Percentiles rank a stretch among this genome's conserved stretches.
These are phyloP conservation scores for Isoperla grammatica DNA, from an alignment of 2,888 invertebrate genomes.

Conservation along the genomic window DNA sequence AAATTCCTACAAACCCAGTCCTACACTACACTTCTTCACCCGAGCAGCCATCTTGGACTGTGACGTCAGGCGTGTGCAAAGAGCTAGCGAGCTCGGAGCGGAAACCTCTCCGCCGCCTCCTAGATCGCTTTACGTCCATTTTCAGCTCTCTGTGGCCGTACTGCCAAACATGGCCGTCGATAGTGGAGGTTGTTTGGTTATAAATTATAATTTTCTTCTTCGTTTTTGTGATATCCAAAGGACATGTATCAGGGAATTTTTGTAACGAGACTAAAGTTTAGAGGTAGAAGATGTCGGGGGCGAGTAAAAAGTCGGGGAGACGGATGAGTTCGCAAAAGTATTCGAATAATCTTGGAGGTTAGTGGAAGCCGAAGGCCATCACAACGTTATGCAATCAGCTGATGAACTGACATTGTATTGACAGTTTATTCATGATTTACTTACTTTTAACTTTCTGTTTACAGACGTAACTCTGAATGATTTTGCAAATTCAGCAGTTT, in stretches of 20 bases:
- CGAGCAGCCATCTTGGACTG: conserved; percentile 71
- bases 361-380: conserved; percentile 24
- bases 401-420: conserved; percentile 3
- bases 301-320: conserved; percentile 35
- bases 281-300: conserved; percentile 39
- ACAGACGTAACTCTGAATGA: conserved; percentile 61
- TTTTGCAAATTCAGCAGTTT: conserved; percentile 53
- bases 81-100: background rate
- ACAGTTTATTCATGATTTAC: conserved; percentile 32
- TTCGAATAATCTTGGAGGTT: conserved; percentile 42
- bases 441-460: conserved; percentile 34
- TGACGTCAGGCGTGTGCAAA: conserved; percentile 52
- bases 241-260: conserved; percentile 37
- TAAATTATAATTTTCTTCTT: conserved; percentile 35
- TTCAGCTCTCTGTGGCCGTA: conserved; percentile 2
- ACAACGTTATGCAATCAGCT: background rate
- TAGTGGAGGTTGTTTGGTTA: conserved; percentile 39
- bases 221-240: conserved; percentile 35
- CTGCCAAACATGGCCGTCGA: conserved; percentile 35
- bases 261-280: conserved; percentile 38
- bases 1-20: conserved; percentile 62
- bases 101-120: too few species aligned
- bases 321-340: conserved; percentile 34
- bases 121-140: too few species aligned
- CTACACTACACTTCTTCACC: conserved; percentile 61